phyloP scores from a whole-genome alignment of 2,797 vertebrate species.

The Avahi laniger region DNA sequence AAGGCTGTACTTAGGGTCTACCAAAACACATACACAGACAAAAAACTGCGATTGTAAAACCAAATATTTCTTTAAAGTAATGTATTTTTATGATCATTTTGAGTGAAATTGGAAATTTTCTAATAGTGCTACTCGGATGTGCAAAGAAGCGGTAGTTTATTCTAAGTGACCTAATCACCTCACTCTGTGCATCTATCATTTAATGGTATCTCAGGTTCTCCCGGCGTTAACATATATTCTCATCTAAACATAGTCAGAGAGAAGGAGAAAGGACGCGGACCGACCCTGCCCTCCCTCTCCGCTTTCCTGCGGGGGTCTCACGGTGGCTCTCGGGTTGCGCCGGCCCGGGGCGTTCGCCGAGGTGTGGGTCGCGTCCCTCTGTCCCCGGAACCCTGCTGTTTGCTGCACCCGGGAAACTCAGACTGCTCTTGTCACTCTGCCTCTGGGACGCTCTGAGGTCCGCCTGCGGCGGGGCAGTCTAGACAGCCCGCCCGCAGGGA shows the following conservation, averaged over 20 bases:
- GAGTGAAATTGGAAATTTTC: background rate
- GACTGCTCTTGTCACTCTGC: background rate
- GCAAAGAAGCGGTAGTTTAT: background rate
- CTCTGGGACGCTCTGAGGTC: background rate
- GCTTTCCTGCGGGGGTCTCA: fast-evolving
- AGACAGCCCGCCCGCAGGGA: background rate
- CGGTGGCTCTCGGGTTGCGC: background rate
- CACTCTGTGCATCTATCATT: background rate
- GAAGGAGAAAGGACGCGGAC: too few relatives aligned
- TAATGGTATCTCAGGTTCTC: background rate
- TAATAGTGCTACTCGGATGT: background rate
- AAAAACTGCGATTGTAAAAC: background rate
- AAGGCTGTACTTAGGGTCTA: background rate
- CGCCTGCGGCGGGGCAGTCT: background rate
- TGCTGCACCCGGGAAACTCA: background rate
- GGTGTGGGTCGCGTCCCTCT: background rate
- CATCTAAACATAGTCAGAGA: background rate
- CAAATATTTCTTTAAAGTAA: background rate
- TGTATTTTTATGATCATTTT: background rate
- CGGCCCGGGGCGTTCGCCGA: too few relatives aligned
- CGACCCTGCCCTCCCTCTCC: background rate
- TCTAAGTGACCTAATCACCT: background rate
- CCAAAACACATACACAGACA: background rate
- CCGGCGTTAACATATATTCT: background rate
- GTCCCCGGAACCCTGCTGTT: background rate